These are phyloP conservation scores for Melanotaenia trifasciata DNA, from an alignment of 2,797 vertebrate genomes.

Conservation along the genomic window DNA sequence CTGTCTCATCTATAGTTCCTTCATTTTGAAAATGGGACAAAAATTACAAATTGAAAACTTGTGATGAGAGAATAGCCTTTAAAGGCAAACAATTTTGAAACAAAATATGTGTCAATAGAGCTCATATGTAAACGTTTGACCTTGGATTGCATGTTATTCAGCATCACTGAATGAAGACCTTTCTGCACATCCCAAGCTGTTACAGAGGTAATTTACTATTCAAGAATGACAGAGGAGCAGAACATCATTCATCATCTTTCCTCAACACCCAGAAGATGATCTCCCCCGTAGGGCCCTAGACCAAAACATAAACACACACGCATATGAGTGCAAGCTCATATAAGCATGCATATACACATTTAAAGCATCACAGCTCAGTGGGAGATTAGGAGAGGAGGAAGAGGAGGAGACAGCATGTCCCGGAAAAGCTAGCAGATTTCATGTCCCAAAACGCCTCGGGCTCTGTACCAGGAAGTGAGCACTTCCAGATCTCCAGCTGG, in stretches of 20 bases:
- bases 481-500: conserved; percentile 56
- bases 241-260: conserved; percentile 58
- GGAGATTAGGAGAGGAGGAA: conserved; percentile 32
- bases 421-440: conserved; percentile 47
- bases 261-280: conserved; percentile 35
- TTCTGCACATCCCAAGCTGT: conserved; percentile 31
- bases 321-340: conserved; percentile 21
- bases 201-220: conserved; percentile 51
- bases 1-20: conserved; percentile 17
- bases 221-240: conserved; percentile 63
- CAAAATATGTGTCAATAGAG: background rate
- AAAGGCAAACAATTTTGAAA: no score
- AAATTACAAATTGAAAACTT: background rate
- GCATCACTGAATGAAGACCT: conserved; percentile 27
- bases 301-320: conserved; percentile 33
- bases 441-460: conserved; percentile 60
- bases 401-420: conserved; percentile 11
- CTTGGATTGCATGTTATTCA: conserved; percentile 36
- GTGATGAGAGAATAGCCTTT: no score
- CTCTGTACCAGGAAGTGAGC: conserved; percentile 55
- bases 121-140: conserved; percentile 43
- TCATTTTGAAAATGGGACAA: conserved; percentile 13
- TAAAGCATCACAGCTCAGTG: conserved; percentile 17
- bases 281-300: conserved; percentile 31
- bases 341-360: conserved; percentile 22